These are phyloP conservation scores for Cinclus mexicanus DNA, from an alignment of 2,113 vertebrate genomes.

Conservation along the genomic window DNA sequence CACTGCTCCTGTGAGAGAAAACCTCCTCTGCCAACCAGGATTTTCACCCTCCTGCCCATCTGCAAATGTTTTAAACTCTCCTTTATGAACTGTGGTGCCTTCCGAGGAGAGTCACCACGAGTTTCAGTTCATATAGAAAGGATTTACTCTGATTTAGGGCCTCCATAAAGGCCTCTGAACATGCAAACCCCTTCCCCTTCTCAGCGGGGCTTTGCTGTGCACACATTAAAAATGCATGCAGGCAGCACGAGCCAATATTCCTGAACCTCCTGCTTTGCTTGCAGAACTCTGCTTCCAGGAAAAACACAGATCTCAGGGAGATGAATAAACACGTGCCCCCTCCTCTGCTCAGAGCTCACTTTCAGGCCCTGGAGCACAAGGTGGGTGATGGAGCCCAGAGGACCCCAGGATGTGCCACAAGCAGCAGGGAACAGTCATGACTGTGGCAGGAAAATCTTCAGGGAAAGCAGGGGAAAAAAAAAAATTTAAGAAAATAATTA, in stretches of 20 bases:
- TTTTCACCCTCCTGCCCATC: neutral
- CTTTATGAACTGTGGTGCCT: neutral
- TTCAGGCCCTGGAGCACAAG: neutral
- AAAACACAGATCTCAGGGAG: neutral
- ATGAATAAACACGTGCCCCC: neutral
- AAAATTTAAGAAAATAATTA: neutral
- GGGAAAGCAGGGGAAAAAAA: neutral
- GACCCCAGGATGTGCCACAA: neutral
- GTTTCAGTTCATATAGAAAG: neutral
- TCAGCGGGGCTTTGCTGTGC: conserved; percentile 1
- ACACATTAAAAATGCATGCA: conserved; percentile 47
- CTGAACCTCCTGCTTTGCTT: conserved; percentile 33
- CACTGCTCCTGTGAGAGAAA: neutral
- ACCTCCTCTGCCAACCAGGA: neutral
- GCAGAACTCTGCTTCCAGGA: conserved; percentile 44
- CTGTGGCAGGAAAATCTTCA: neutral
- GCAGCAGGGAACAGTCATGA: neutral
- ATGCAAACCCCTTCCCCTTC: neutral
- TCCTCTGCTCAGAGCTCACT: neutral
- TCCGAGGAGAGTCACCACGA: neutral
- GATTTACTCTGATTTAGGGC: conserved; percentile 1
- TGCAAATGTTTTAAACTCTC: neutral
- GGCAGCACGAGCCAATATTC: neutral
- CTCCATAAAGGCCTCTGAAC: neutral
- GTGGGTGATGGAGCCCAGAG: neutral